These are phyloP conservation scores for Rhodeus uyekii DNA, from an alignment of 2,797 vertebrate species.

Conservation along the genomic window DNA sequence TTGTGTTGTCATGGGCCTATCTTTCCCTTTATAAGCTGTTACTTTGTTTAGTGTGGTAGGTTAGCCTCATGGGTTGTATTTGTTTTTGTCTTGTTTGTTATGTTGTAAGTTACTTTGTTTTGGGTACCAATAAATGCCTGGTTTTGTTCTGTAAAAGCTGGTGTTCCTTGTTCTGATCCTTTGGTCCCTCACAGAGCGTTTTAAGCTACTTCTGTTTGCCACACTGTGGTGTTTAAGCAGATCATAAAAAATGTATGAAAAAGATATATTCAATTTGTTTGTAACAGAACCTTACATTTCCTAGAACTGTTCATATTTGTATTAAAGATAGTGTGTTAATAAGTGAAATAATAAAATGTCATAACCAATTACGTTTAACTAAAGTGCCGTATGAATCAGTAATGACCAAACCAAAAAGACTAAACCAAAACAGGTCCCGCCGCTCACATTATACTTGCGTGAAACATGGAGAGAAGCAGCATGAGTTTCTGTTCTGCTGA, in stretches of 20 bases:
- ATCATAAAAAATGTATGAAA: neutral
- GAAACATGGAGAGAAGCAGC: neutral
- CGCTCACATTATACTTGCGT: neutral
- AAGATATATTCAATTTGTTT: neutral
- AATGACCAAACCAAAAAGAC: neutral
- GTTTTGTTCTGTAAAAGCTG: too few species aligned
- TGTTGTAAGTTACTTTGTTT: too few species aligned
- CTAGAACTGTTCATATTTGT: neutral
- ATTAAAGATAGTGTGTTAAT: neutral
- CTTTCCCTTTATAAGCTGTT: too few species aligned
- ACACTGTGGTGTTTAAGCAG: neutral
- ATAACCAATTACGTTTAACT: neutral
- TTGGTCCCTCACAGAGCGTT: too few species aligned
- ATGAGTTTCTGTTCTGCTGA: neutral
- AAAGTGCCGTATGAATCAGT: neutral
- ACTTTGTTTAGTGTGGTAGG: too few species aligned
- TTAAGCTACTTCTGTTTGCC: neutral
- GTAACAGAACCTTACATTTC: neutral
- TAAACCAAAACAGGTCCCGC: neutral
- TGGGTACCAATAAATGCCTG: too few species aligned
- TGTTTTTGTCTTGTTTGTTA: too few species aligned
- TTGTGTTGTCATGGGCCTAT: too few species aligned
- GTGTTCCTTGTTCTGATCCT: too few species aligned
- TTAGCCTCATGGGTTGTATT: too few species aligned
- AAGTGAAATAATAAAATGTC: neutral